Percentiles rank a stretch among this genome's conserved stretches.
Conservation (phyloP, 2,113 vertebrate species). For the Glaucidium brasilianum region DNA sequence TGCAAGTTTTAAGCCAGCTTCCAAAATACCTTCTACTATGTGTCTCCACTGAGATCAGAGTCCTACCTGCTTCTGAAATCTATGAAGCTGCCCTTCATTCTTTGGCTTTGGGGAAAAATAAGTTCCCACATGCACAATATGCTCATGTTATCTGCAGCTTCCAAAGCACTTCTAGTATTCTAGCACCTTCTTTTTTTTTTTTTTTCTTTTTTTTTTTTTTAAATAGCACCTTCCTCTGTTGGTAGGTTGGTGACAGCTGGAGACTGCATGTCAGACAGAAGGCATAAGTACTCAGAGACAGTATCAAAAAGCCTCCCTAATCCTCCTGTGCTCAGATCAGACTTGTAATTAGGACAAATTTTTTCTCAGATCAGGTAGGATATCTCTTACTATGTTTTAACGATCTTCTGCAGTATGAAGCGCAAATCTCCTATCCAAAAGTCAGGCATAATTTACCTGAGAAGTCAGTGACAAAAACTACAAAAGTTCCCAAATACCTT, state of each 20-base stretch:
- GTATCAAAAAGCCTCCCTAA: background rate
- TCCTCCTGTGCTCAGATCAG: background rate
- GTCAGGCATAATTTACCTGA: background rate
- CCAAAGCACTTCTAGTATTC: slow-evolving; percentile 1
- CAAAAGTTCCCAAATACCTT: background rate
- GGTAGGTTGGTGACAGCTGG: background rate
- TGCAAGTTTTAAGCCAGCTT: background rate
- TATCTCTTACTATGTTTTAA: background rate
- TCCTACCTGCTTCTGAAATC: background rate
- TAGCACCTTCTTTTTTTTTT: background rate
- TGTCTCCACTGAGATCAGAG: background rate
- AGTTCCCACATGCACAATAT: background rate
- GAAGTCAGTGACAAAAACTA: background rate
- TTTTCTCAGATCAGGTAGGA: background rate
- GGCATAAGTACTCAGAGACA: background rate
- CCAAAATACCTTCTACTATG: background rate
- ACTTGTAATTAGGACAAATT: background rate
- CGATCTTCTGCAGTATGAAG: background rate
- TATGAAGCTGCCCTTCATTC: background rate
- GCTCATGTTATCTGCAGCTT: background rate
- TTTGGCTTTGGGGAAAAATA: background rate
- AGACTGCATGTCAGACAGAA: slow-evolving; percentile 19
- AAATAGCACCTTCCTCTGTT: background rate
- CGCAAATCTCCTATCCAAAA: background rate
- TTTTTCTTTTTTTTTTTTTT: background rate